Base-by-base conservation (phyloP, 2,113 vertebrate genomes). In the Pimephales promelas region DNA sequence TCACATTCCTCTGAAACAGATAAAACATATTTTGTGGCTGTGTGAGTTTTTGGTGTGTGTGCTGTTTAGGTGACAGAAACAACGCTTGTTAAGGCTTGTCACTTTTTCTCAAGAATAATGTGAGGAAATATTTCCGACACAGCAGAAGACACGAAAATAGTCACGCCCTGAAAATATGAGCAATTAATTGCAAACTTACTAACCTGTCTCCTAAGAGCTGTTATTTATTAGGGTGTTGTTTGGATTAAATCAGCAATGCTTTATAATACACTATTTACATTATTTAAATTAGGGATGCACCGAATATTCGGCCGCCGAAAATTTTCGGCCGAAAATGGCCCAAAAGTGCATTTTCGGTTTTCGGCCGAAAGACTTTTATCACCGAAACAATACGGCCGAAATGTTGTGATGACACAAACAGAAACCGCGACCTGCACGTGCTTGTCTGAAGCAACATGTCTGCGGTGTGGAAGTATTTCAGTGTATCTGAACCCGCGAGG, bases 51-150 rank as follows among this genome's bases (percentile, higher is more conserved):
- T 66, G 62, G 16, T 66, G 49, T 54, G 52, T 54, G 6, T 54
- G 9, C 34, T 70, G 34, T 40, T 68, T 70, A 40, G 34, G 40
- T 70, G 34, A 70, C 66, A 70, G 66, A 40, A 40, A 70, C 66
- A n/a, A 36, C 0, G 20, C 66, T 70, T 70, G 20, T 70, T 70
- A 40, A 70, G 10, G 10, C 66, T 70, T n/a, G 66, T n/a, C 66
- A 70, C 31, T 10, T 70, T 70, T 40, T 70, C 66, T 40, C 34
- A 40, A 13, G 66, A 70, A 70, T 36, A 40, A 36, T 68, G 64
- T 22, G 34, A 68, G 34, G 64, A 68, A 34, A 18, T 31, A 20
- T 18, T 66, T 34, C 16, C 34, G 34, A 40, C 34, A 54, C 2
- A 54, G 18, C 52, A 2, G 20, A 70, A 40, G 20, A 40, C 20